These are phyloP conservation scores for Cheilosia impressa DNA, from an alignment of 2,888 invertebrate species.

Conservation along the genomic window DNA sequence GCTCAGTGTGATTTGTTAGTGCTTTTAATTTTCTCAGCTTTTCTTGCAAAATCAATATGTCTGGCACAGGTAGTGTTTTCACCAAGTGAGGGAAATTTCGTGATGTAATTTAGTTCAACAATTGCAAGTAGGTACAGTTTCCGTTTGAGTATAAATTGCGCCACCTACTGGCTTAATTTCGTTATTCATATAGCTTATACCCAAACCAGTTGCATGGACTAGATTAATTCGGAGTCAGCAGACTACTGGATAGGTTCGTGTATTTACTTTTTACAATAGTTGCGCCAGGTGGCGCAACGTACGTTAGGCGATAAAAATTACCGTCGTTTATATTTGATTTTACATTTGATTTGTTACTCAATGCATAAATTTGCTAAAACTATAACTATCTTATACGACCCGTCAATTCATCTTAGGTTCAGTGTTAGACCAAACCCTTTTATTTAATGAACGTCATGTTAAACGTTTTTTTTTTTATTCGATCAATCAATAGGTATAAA, in stretches of 20 bases:
- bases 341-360: too few relatives aligned
- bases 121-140: neutral
- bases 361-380: too few relatives aligned
- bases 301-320: neutral
- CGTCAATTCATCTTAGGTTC: too few relatives aligned
- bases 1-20: neutral
- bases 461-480: neutral
- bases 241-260: neutral
- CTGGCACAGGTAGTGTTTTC: neutral
- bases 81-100: neutral
- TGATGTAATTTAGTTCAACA: neutral
- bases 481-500: neutral
- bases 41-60: neutral
- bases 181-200: neutral
- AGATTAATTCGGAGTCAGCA: neutral
- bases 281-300: neutral
- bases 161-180: neutral
- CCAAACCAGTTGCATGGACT: neutral
- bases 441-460: too few relatives aligned
- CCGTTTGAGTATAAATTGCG: neutral
- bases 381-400: too few relatives aligned
- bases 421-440: too few relatives aligned
- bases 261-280: neutral
- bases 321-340: too few relatives aligned
- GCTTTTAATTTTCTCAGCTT: neutral